phyloP scores from a whole-genome alignment of 2,888 invertebrate species.

The Acanthacorydalis orientalis region DNA sequence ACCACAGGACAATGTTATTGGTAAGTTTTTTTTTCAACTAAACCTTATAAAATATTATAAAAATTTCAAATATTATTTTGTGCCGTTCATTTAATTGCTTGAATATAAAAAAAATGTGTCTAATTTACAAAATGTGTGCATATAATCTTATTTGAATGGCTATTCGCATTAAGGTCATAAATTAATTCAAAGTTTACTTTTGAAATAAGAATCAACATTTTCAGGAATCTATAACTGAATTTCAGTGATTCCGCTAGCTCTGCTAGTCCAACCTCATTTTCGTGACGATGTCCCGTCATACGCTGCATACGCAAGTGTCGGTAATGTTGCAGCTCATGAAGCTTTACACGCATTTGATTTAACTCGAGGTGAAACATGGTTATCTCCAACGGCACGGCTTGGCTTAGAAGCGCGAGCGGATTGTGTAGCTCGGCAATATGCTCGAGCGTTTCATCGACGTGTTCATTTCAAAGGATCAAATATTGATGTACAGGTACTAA shows the following conservation, averaged over 20 bases:
- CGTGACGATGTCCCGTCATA: constrained; percentile 28
- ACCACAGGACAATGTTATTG: constrained; percentile 30
- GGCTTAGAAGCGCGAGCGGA: constrained; percentile 26
- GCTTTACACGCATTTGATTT: constrained; percentile 29
- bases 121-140: too few relatives aligned
- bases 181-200: too few relatives aligned
- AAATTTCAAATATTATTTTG: too few relatives aligned
- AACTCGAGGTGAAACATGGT: constrained; percentile 23
- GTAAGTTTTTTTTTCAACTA: constrained; percentile 15
- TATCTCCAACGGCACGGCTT: constrained; percentile 24
- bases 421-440: constrained; percentile 28
- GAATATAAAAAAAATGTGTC: too few relatives aligned
- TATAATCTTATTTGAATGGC: too few relatives aligned
- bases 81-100: too few relatives aligned
- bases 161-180: too few relatives aligned
- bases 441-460: background rate
- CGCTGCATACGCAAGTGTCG: constrained; percentile 28
- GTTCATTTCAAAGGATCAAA: constrained; percentile 23
- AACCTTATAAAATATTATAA: too few relatives aligned
- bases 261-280: constrained; percentile 31
- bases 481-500: constrained; percentile 26
- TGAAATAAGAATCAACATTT: too few relatives aligned
- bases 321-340: constrained; percentile 31
- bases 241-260: constrained; percentile 30
- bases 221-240: background rate